A percentile compares a stretch with the other conserved stretches of the same genome.
Conservation (phyloP, 2,797 vertebrate genomes). For the Synaphobranchus kaupii region DNA sequence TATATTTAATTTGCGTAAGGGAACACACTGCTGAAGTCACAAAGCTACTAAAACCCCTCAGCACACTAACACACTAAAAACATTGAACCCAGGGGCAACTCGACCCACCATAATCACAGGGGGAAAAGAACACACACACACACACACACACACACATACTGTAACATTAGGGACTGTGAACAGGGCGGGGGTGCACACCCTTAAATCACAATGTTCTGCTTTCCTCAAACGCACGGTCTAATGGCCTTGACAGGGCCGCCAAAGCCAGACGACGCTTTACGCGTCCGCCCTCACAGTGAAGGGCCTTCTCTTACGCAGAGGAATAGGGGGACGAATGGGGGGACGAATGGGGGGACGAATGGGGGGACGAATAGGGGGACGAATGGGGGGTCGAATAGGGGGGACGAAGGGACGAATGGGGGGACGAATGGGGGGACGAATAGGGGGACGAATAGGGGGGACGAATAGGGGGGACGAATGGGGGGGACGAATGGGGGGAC, state of each 20-base stretch:
- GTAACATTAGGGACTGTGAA: background rate
- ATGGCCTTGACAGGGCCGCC: background rate
- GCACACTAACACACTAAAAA: background rate
- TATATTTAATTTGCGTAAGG: background rate
- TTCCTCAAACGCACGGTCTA: background rate
- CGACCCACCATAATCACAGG: background rate
- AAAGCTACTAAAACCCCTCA: background rate
- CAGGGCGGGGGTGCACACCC: background rate
- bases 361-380: background rate
- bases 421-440: background rate
- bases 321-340: background rate
- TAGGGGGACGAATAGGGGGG: background rate
- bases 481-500: background rate
- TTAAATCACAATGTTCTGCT: background rate
- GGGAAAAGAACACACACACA: background rate
- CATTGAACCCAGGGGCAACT: background rate
- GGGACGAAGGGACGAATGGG: too few relatives aligned
- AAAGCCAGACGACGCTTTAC: background rate
- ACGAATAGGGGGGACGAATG: too few relatives aligned
- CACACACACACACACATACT: background rate
- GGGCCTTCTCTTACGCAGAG: background rate
- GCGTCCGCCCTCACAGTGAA: background rate
- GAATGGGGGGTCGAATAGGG: too few relatives aligned
- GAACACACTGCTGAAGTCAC: background rate
- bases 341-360: background rate